Evolutionary conservation across 2,797 vertebrate species (phyloP).

Genomic region (Orestias chungarensis): DNA sequence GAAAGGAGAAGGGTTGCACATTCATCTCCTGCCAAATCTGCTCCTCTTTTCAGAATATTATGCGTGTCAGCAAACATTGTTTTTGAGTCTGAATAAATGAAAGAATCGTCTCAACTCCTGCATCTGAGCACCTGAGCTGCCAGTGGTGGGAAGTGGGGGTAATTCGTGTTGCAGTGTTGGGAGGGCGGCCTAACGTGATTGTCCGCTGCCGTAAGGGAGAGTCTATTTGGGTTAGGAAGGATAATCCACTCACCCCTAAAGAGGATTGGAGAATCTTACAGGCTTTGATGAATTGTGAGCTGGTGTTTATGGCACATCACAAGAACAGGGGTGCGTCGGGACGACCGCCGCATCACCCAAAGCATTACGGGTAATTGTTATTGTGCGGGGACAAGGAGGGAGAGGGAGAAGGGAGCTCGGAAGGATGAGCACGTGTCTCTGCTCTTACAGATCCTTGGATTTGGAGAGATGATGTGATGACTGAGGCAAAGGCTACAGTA

Average conservation of each 20-base stretch:
- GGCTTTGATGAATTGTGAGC: slow-evolving; percentile 76
- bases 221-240: slow-evolving; percentile 76
- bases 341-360: slow-evolving; percentile 17
- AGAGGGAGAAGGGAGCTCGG: slow-evolving; percentile 9
- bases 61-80: slow-evolving; percentile 5
- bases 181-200: slow-evolving; percentile 48
- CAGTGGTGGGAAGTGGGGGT: slow-evolving; percentile 36
- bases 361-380: slow-evolving; percentile 53
- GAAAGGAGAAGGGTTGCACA: not conserved
- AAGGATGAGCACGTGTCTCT: slow-evolving; percentile 16
- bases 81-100: slow-evolving; percentile 1
- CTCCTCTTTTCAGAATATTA: not conserved
- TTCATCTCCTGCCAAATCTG: not conserved
- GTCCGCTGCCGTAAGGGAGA: slow-evolving; percentile 52
- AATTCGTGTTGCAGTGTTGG: slow-evolving; percentile 37
- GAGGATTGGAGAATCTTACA: slow-evolving; percentile 75
- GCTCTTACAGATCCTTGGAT: slow-evolving; percentile 43
- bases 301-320: slow-evolving; percentile 74
- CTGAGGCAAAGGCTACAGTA: slow-evolving; percentile 44
- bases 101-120: not conserved
- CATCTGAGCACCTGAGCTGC: slow-evolving; percentile 38
- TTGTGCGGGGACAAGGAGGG: slow-evolving; percentile 11
- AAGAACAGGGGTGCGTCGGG: slow-evolving; percentile 42
- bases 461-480: slow-evolving; percentile 66
- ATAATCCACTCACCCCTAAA: slow-evolving; percentile 82